These are phyloP conservation scores for Rattus norvegicus DNA, from an alignment of 2,113 vertebrate genomes.

Conservation along the genomic window DNA sequence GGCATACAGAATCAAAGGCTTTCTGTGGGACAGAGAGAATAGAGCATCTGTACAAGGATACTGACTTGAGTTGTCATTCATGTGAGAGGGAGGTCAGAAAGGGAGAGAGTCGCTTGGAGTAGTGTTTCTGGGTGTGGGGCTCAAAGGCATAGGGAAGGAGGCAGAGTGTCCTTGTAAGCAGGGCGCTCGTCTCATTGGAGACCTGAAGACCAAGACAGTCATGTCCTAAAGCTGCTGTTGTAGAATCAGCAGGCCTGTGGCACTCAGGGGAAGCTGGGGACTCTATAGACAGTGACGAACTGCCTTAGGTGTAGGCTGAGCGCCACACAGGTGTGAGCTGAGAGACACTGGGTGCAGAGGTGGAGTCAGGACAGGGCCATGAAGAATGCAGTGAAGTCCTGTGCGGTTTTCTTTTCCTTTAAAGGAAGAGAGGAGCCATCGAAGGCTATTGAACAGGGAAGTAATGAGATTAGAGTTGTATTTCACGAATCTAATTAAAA, in stretches of 20 bases:
- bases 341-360: neutral
- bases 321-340: neutral
- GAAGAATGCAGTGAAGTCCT: neutral
- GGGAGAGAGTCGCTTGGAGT: neutral
- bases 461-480: neutral
- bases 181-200: neutral
- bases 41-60: neutral
- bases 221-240: neutral
- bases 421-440: constrained; percentile 19
- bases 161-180: neutral
- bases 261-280: neutral
- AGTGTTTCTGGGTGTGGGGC: neutral
- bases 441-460: neutral
- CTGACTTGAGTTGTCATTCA: neutral
- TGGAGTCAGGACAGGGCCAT: neutral
- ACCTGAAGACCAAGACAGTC: neutral
- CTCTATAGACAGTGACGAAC: neutral
- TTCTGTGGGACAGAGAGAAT: neutral
- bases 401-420: constrained; percentile 12
- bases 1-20: neutral
- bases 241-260: neutral
- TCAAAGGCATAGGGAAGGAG: neutral
- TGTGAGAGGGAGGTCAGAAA: neutral
- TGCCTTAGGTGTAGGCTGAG: neutral
- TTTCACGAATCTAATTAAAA: constrained; percentile 36